A percentile compares a stretch with the other conserved stretches of the same genome.
These are phyloP conservation scores for Dasypus novemcinctus DNA, from an alignment of 2,113 vertebrate species.

Conservation along the genomic window DNA sequence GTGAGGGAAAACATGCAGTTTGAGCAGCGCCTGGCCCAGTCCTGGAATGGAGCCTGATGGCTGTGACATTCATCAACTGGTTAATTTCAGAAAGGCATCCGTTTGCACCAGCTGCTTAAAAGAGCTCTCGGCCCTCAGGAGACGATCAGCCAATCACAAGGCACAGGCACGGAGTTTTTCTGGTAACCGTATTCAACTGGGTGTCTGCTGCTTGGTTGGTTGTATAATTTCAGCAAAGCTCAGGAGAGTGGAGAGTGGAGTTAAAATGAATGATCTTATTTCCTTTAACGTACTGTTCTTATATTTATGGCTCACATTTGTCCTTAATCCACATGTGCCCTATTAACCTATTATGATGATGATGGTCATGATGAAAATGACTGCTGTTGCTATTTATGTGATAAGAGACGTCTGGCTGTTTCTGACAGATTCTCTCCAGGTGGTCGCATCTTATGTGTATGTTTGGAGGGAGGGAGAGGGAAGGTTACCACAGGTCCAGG, in stretches of 20 bases:
- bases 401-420: not conserved
- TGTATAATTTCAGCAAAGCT: slow-evolving; percentile 43
- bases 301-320: not conserved
- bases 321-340: not conserved
- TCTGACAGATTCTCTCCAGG: not conserved
- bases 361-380: not conserved
- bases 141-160: slow-evolving; percentile 57
- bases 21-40: slow-evolving; percentile 29
- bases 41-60: slow-evolving; percentile 58
- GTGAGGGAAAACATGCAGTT: not conserved
- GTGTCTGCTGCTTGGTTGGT: slow-evolving; percentile 35
- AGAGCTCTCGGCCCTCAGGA: slow-evolving; percentile 61
- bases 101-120: slow-evolving; percentile 76
- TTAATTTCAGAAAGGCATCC: slow-evolving; percentile 75
- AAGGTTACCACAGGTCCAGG: not conserved
- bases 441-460: not conserved
- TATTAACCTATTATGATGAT: not conserved
- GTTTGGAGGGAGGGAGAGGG: not conserved
- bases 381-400: not conserved
- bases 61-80: slow-evolving; percentile 71
- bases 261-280: slow-evolving; percentile 43
- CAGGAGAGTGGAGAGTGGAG: not conserved
- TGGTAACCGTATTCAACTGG: slow-evolving; percentile 47
- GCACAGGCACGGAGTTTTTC: slow-evolving; percentile 47
- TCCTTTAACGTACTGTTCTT: slow-evolving; percentile 46